Conservation (phyloP, 2,797 vertebrate genomes). For the Phrynocephalus forsythii region DNA sequence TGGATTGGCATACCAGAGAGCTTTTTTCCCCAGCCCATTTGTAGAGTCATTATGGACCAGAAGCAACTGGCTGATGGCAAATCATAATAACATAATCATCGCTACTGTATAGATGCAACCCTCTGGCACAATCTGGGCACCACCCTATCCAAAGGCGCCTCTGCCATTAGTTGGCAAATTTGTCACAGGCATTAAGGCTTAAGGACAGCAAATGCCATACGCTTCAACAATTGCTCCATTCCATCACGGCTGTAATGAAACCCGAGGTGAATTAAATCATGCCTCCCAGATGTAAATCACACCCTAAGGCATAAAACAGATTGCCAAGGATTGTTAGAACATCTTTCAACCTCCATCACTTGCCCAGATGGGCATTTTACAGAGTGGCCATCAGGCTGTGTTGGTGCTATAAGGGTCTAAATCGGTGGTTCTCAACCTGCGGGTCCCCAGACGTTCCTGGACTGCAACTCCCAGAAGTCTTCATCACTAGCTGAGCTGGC, state of each 20-base stretch:
- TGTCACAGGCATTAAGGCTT: not conserved
- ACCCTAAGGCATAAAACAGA: not conserved
- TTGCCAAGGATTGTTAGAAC: not conserved
- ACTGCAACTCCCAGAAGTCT: too few relatives aligned
- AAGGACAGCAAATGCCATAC: not conserved
- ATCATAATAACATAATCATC: too few relatives aligned
- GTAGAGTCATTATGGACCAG: too few relatives aligned
- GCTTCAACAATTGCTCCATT: not conserved
- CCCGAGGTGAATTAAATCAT: constrained; percentile 11
- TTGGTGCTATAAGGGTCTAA: too few relatives aligned
- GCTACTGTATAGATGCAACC: not conserved
- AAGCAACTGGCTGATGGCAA: too few relatives aligned
- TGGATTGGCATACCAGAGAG: too few relatives aligned
- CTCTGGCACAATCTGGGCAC: not conserved
- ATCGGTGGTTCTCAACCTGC: too few relatives aligned
- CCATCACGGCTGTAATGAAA: constrained; percentile 23
- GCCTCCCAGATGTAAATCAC: constrained; percentile 14
- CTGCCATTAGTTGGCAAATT: not conserved
- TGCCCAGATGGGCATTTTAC: constrained; percentile 16
- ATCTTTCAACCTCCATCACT: not conserved
- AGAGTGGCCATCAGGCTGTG: not conserved
- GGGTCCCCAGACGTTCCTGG: too few relatives aligned
- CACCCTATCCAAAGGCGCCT: not conserved
- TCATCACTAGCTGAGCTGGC: too few relatives aligned
- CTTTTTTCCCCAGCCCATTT: too few relatives aligned